These are phyloP conservation scores for Malacoraja senta DNA, from an alignment of 2,797 vertebrate genomes.

Conservation along the genomic window DNA sequence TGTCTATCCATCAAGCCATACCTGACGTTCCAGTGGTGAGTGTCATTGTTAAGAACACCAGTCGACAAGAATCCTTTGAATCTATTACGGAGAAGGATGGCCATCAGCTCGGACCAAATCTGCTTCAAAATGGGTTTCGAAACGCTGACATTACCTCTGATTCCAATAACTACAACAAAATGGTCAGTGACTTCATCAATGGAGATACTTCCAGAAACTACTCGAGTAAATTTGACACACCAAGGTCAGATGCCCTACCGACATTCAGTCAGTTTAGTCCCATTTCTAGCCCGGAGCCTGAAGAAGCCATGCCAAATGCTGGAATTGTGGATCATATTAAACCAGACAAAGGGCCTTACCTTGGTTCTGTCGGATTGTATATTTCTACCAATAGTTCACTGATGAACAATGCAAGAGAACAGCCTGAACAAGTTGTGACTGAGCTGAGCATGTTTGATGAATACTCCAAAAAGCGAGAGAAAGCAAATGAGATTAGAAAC, in stretches of 20 bases:
- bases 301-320: constrained; percentile 63
- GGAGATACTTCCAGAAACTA: constrained; percentile 68
- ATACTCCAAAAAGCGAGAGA: constrained; percentile 65
- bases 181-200: constrained; percentile 73
- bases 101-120: constrained; percentile 58
- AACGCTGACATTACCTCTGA: constrained; percentile 60
- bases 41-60: constrained; percentile 94
- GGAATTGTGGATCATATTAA: constrained; percentile 61
- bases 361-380: constrained; percentile 61
- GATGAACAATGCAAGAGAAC: constrained; percentile 58
- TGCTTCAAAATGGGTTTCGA: constrained; percentile 81
- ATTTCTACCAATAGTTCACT: constrained; percentile 58
- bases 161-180: constrained; percentile 66
- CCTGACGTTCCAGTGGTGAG: constrained; percentile 79
- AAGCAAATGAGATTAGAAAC: constrained; percentile 53
- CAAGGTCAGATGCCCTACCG: constrained; percentile 66
- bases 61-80: constrained; percentile 79
- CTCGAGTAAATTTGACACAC: constrained; percentile 62
- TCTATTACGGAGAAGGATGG: constrained; percentile 63
- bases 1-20: constrained; percentile 63
- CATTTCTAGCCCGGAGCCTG: constrained; percentile 81
- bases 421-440: constrained; percentile 45
- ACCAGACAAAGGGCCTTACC: constrained; percentile 63
- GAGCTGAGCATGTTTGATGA: constrained; percentile 74
- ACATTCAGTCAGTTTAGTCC: constrained; percentile 80